Base-by-base conservation (phyloP, 2,113 vertebrate species). In the Corythornis madagascariensis region DNA sequence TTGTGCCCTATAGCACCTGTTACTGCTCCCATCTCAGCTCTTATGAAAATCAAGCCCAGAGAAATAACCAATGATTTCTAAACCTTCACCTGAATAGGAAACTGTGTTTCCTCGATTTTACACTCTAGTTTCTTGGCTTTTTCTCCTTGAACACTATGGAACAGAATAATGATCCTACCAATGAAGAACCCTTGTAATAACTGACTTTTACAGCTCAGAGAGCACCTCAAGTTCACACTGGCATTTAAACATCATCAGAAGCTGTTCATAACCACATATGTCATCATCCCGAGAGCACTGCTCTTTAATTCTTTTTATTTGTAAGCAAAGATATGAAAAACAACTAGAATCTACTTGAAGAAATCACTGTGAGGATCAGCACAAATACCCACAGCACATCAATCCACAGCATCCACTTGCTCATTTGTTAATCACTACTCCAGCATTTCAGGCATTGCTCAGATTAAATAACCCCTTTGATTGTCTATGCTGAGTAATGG, bases 1-100 rank as follows among this genome's bases (percentile, higher is more conserved):
- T 88, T 93, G 83, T 95, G 80, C 88, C 81, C 86, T 84, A 57
- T 13, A 84, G 90, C 91, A 90, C 81, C 84, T 72, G 70, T 17
- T 88, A 84, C 84, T 4, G 45, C 63, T 79, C 81, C 53, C 66
- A 40, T n/a, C 80, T 89, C 86, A 69, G 69, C 81, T 42, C 26
- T 60, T 89, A 72, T 0, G 18, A 90, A 95, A 92, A 89, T 82
- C 73, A 92, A 89, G 59, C 55, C 57, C 78, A 84, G 45, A 83
- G 55, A 94, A 94, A 89, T 50, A 92, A 82, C 35, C 63, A 42
- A 25, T 11, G 43, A 87, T 57, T 92, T 91, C 56, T 52, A 83
- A 76, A 73, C 47, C 43, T 56, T 61, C 50, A 29, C 35, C 29
- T 59, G 45, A 86, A 92, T 17, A 45, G 53, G 66, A 89, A 92